A percentile compares a stretch with the other conserved stretches of the same genome.
Conservation (phyloP, 2,888 invertebrate genomes). For the Dromius quadrimaculatus region DNA sequence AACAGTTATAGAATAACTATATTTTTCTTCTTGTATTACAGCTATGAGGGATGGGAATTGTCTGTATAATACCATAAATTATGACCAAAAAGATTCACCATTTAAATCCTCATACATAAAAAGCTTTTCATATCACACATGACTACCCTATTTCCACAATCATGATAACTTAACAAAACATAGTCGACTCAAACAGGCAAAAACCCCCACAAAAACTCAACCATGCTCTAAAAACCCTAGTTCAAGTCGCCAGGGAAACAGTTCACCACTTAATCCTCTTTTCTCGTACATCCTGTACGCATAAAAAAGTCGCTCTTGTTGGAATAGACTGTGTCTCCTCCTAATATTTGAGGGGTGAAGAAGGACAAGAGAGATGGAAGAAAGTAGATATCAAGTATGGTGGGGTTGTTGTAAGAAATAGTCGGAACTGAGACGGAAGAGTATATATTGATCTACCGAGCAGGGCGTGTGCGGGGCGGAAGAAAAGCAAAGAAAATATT, state of each 20-base stretch:
- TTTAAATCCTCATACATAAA: too few species aligned
- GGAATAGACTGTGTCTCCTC: background rate
- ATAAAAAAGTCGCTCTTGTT: conserved; percentile 11
- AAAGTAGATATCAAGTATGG: conserved; percentile 3
- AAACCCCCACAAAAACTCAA: too few species aligned
- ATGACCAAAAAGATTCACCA: too few species aligned
- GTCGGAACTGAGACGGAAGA: background rate
- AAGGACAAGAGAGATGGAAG: background rate
- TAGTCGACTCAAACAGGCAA: too few species aligned
- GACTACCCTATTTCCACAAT: too few species aligned
- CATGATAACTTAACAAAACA: too few species aligned
- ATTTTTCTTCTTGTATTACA: too few species aligned
- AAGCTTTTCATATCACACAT: too few species aligned
- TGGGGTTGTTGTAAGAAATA: conserved; percentile 10
- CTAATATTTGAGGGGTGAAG: background rate
- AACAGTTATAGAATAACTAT: too few species aligned
- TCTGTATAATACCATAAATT: too few species aligned
- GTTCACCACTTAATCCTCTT: conserved; percentile 47
- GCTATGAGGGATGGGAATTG: too few species aligned
- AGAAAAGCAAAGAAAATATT: background rate
- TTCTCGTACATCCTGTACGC: conserved; percentile 40
- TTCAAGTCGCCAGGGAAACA: background rate
- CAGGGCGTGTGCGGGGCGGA: background rate
- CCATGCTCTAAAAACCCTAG: too few species aligned
- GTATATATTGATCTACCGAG: conserved; percentile 7